Evolutionary conservation across 1,140 invertebrate species (phyloP), one percentile per base, ranked within the genome.

Genomic region (Acyrthosiphon pisum): DNA sequence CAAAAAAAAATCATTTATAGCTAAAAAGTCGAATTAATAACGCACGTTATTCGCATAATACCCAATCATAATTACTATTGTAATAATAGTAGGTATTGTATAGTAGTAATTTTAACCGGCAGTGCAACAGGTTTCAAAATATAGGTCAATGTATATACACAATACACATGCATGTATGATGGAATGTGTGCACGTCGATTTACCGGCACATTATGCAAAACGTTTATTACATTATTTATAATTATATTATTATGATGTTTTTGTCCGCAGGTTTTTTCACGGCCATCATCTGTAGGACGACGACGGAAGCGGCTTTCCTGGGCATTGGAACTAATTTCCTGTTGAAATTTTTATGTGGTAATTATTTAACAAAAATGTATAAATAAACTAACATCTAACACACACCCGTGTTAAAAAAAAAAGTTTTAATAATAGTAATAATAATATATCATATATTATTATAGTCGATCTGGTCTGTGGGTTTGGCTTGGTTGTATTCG

Each of bases 311-410:
- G 2, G 93, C 94, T 26, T 94, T 93, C 86, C 68, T 94, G 46
- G 94, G 94, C 22, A 93, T 94, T 18, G 92, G 94, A 44, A 93
- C 91, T 0, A 94, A 94, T 94, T 94, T 94, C 50, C 26, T 94
- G 41, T 68, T 94, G 26, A 94, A 94, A 68, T 94, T 94, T 44
- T 89, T 94, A 37, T 94, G 94, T 41, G 94, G 94, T 94, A 93
- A 93, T 88, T 90, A 68, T 44, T 44, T 37, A 35, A 30, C 35
- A 44, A 84, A 84, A 41, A 84, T 11, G 0, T 7, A 22, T 35
- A 81, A 22, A 35, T 20, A 7, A 2, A 22, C 20, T 50, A 50
- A 48, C 11, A 6, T 48, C 11, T 22, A 83, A 37, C 81, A 41
- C 81, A 41, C n/a, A 41, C 20, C 2, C 2, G 22, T 81, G 26